Conservation (phyloP, 2,113 vertebrate genomes). For the Macaca mulatta region DNA sequence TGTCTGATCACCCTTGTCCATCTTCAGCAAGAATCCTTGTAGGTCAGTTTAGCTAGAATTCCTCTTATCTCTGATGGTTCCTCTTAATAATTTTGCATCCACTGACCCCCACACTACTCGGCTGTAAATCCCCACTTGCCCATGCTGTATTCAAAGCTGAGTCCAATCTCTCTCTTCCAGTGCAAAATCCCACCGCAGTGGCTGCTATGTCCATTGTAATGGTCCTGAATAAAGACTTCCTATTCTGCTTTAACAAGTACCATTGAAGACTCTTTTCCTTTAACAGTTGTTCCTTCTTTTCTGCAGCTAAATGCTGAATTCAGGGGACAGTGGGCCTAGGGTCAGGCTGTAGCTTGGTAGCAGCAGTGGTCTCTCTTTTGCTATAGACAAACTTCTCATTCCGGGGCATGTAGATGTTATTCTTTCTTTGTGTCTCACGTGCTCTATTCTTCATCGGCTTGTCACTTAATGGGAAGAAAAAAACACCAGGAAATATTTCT, state of each 20-base stretch:
- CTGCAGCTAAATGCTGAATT: background rate
- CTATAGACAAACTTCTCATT: background rate
- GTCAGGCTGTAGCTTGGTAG: background rate
- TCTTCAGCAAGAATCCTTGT: background rate
- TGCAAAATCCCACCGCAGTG: background rate
- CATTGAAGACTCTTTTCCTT: background rate
- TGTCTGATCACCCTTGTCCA: background rate
- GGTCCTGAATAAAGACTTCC: background rate
- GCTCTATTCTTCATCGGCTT: background rate
- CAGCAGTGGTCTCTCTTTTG: background rate
- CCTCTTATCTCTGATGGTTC: background rate
- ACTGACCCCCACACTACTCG: background rate
- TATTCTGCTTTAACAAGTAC: background rate
- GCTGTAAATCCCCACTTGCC: background rate
- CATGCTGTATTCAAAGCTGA: background rate
- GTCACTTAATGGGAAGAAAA: background rate
- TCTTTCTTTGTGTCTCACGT: background rate
- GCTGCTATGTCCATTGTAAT: too few species aligned
- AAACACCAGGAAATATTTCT: background rate
- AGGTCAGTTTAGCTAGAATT: background rate
- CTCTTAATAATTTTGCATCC: background rate
- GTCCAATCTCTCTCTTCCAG: background rate
- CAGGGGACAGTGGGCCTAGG: background rate
- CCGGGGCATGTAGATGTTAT: fast-evolving
- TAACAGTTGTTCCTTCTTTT: background rate